Evolutionary conservation across 2,797 vertebrate genomes (phyloP).

Genomic region (Amblyopsis hoosieri): DNA sequence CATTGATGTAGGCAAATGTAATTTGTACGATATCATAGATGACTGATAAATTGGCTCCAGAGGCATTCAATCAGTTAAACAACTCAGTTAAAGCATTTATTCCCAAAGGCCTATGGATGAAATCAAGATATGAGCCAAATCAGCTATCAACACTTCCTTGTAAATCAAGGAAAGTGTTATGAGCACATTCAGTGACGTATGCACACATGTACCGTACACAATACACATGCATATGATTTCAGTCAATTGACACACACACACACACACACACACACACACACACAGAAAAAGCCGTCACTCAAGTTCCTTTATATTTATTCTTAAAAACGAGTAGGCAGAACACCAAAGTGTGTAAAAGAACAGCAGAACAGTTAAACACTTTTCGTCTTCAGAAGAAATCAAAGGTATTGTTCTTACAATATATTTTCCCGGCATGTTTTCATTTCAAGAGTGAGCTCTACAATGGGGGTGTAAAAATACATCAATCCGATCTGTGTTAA

Average conservation of each 20-base stretch:
- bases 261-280: neutral
- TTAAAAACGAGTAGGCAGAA: conserved; percentile 89
- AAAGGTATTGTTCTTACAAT: conserved; percentile 43
- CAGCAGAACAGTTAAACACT: conserved; percentile 75
- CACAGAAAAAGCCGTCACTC: conserved; percentile 4
- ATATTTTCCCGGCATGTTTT: conserved; percentile 52
- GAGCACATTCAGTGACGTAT: neutral
- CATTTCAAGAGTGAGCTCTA: conserved; percentile 71
- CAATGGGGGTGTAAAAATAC: conserved; percentile 78
- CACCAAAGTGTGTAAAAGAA: conserved; percentile 83
- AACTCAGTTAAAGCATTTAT: too few species aligned
- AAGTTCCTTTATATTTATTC: conserved; percentile 82
- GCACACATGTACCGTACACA: neutral
- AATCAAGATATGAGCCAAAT: too few species aligned
- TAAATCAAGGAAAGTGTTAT: too few species aligned
- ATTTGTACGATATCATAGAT: too few species aligned
- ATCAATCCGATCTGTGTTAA: conserved; percentile 77
- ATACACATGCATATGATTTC: neutral
- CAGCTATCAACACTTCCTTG: too few species aligned
- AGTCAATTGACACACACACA: neutral
- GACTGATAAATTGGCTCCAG: too few species aligned
- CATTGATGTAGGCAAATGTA: too few species aligned
- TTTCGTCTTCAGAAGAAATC: conserved; percentile 75
- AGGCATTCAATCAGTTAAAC: too few species aligned
- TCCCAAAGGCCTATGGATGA: too few species aligned